Evolutionary conservation across 1,140 invertebrate genomes (phyloP).

Genomic region (Lepidurus arcticus): DNA sequence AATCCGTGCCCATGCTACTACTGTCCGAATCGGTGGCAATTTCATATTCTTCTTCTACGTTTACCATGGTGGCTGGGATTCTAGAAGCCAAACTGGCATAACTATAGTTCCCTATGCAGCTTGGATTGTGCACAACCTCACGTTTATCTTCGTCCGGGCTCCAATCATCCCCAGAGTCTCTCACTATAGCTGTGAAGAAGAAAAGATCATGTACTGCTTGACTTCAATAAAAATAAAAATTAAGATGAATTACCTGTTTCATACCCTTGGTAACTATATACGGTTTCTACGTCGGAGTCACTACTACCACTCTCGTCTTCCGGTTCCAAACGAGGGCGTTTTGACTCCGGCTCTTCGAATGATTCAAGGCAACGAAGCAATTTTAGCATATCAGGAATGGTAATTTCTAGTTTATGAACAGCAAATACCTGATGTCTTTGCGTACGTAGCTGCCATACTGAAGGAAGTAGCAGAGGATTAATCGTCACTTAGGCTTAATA

Average conservation of each 20-base stretch:
- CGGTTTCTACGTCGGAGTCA: background rate
- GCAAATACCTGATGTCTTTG: background rate
- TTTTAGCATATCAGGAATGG: background rate
- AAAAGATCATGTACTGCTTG: background rate
- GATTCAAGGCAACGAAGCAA: background rate
- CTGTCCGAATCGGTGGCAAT: conserved; percentile 25
- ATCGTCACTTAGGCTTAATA: background rate
- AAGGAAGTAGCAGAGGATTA: background rate
- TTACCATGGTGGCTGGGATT: conserved; percentile 5
- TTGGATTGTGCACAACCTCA: background rate
- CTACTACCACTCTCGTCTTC: background rate
- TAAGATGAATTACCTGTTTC: conserved; percentile 25
- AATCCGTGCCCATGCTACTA: background rate
- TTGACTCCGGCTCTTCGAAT: background rate
- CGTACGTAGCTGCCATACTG: background rate
- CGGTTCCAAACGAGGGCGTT: background rate
- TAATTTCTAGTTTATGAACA: background rate
- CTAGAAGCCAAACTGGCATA: background rate
- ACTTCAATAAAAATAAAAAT: background rate
- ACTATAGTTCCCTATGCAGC: background rate
- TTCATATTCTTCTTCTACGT: conserved; percentile 24
- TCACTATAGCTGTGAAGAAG: conserved; percentile 25
- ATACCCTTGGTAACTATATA: conserved; percentile 23
- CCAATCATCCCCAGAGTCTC: conserved; percentile 27
- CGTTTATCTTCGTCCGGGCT: background rate